Conservation (phyloP, 2,797 vertebrate genomes). For the Anabas testudineus region DNA sequence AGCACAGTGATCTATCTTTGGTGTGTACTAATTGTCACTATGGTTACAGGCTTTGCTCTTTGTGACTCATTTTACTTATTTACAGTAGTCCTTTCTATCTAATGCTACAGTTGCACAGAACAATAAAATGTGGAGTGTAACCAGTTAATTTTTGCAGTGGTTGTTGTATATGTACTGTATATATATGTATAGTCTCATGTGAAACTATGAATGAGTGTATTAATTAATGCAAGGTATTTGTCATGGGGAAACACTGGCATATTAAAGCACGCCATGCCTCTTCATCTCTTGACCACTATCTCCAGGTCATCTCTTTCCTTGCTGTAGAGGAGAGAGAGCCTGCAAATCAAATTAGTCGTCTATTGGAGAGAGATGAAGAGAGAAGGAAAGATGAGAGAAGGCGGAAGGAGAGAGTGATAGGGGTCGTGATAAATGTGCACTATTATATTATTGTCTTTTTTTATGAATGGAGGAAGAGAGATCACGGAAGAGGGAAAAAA, state of each 20-base stretch:
- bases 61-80: slow-evolving; percentile 3
- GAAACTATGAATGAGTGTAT: not conserved
- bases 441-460: slow-evolving; percentile 70
- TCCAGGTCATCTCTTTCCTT: slow-evolving; percentile 46
- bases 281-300: slow-evolving; percentile 56
- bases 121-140: not conserved
- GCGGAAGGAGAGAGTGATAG: slow-evolving; percentile 49
- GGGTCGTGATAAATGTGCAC: slow-evolving; percentile 73
- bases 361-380: slow-evolving; percentile 73
- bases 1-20: not conserved
- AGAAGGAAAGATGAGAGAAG: slow-evolving; percentile 45
- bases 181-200: not conserved
- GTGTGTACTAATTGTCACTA: not conserved
- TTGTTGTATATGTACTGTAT: not conserved
- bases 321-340: slow-evolving; percentile 63
- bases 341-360: slow-evolving; percentile 81
- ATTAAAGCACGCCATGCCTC: slow-evolving; percentile 34
- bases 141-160: not conserved
- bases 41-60: not conserved
- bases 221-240: slow-evolving; percentile 10
- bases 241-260: slow-evolving; percentile 7
- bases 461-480: slow-evolving; percentile 73
- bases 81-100: slow-evolving; percentile 3
- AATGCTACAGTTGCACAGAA: not conserved
- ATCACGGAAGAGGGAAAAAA: slow-evolving; percentile 61